A percentile compares a stretch with the other conserved stretches of the same genome.
phyloP scores from a whole-genome alignment of 2,888 invertebrate species.

The Anthophora plumipes region DNA sequence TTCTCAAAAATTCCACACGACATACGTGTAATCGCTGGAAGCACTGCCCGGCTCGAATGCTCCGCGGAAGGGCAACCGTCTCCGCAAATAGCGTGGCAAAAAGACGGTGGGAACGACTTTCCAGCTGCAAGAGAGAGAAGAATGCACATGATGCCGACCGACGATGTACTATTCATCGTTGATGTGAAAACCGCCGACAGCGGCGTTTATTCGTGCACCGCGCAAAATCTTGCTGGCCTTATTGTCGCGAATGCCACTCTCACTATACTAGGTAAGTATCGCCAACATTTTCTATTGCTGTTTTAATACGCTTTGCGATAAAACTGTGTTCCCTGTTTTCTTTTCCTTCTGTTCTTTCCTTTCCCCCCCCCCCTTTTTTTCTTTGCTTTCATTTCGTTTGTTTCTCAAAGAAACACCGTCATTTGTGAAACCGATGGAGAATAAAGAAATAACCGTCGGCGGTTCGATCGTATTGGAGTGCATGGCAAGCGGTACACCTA shows the following conservation, averaged over 20 bases:
- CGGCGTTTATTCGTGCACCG: constrained; percentile 97
- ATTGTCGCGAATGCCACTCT: constrained; percentile 95
- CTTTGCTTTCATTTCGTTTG: constrained; percentile 20
- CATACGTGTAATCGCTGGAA: constrained; percentile 93
- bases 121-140: constrained; percentile 97
- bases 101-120: constrained; percentile 97
- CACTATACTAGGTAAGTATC: constrained; percentile 87
- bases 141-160: constrained; percentile 96
- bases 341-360: too few relatives aligned
- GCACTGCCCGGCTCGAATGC: constrained; percentile 95
- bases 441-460: constrained; percentile 93
- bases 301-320: too few relatives aligned
- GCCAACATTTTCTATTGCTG: not conserved
- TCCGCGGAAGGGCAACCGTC: constrained; percentile 95
- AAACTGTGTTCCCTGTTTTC: too few relatives aligned
- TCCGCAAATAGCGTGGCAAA: constrained; percentile 96
- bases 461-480: constrained; percentile 95
- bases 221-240: constrained; percentile 94
- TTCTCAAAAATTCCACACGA: constrained; percentile 94
- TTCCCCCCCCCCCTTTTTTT: too few relatives aligned
- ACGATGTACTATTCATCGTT: constrained; percentile 96
- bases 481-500: constrained; percentile 93
- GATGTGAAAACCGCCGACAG: constrained; percentile 95
- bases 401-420: constrained; percentile 90
- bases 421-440: constrained; percentile 93